Conservation (phyloP, 2,888 invertebrate genomes). For the Trachelus iudaicus region DNA sequence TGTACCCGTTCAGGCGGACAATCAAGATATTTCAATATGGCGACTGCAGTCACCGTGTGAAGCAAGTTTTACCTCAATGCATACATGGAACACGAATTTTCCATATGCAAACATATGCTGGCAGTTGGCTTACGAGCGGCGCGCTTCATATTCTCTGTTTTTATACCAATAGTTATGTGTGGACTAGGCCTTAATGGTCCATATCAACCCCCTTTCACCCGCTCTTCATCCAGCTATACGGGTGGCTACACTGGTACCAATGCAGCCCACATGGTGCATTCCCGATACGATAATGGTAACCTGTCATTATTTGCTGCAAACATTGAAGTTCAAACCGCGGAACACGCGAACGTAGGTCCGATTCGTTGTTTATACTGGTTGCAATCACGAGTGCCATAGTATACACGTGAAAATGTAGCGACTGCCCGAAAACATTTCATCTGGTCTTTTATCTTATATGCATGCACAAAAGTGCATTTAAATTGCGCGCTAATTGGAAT, state of each 20-base stretch:
- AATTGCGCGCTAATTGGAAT: not conserved
- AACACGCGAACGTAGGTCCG: not conserved
- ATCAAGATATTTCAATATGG: not conserved
- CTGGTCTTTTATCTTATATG: not conserved
- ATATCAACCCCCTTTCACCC: not conserved
- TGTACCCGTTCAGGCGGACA: not conserved
- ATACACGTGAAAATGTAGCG: not conserved
- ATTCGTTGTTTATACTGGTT: not conserved
- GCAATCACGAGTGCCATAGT: not conserved
- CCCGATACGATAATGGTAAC: not conserved
- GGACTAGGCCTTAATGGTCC: not conserved
- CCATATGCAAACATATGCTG: not conserved
- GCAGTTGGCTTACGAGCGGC: not conserved
- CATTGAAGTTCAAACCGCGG: not conserved
- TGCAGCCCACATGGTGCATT: not conserved
- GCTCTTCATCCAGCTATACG: no score
- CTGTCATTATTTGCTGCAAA: not conserved
- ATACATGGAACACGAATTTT: not conserved
- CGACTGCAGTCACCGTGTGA: not conserved
- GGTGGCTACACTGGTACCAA: not conserved
- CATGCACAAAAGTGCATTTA: not conserved
- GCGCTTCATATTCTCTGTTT: not conserved
- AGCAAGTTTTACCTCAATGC: not conserved
- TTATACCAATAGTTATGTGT: not conserved
- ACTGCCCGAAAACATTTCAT: not conserved